Percentiles rank a stretch among this genome's conserved stretches.
phyloP scores from a whole-genome alignment of 2,888 invertebrate genomes.

The Venusia cambrica region DNA sequence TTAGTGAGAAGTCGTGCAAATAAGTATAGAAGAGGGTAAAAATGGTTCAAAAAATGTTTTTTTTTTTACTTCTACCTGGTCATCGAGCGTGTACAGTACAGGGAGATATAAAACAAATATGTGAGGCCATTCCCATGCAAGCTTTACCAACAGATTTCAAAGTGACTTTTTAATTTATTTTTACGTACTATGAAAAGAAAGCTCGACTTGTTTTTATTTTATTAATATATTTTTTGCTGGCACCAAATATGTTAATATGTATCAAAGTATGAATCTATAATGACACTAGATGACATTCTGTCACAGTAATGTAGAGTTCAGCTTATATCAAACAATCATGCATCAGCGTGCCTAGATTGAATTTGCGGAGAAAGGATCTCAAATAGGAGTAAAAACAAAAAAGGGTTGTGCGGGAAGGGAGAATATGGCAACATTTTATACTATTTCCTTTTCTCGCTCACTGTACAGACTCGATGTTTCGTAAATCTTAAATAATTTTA shows the following conservation, averaged over 20 bases:
- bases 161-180: too few species aligned
- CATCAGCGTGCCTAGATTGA: conserved; percentile 11
- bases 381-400: conserved; percentile 41
- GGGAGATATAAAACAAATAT: too few species aligned
- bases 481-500: conserved; percentile 29
- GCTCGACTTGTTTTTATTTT: conserved; percentile 1
- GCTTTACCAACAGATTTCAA: conserved; percentile 22
- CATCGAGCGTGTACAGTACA: conserved; percentile 76
- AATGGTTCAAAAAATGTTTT: conserved; percentile 26
- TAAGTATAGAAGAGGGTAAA: conserved; percentile 30
- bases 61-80: conserved; percentile 47
- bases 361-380: conserved; percentile 28
- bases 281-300: too few species aligned
- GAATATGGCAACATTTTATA: conserved; percentile 70
- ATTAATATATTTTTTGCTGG: too few species aligned
- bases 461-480: conserved; percentile 76
- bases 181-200: too few species aligned
- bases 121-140: conserved; percentile 48
- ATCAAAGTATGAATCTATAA: too few species aligned
- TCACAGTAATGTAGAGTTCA: too few species aligned
- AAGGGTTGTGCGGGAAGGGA: conserved; percentile 55
- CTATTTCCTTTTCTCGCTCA: conserved; percentile 52
- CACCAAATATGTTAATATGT: too few species aligned
- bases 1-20: conserved; percentile 38
- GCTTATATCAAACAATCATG: conserved; percentile 16